Base-by-base conservation (phyloP, 2,888 invertebrate species). In the Chymomyza fuscimana region DNA sequence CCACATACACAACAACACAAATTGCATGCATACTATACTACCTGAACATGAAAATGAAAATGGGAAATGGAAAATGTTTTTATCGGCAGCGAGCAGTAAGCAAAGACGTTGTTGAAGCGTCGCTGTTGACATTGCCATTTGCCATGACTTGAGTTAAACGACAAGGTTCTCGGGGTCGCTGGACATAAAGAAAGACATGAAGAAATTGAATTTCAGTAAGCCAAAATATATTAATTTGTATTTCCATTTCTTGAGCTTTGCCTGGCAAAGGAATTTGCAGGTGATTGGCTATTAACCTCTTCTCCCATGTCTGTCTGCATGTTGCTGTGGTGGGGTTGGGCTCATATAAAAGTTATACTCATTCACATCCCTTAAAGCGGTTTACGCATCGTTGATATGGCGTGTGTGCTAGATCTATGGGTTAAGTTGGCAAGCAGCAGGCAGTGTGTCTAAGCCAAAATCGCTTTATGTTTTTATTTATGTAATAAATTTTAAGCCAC, bases 181-280 rank as follows among this genome's bases (percentile, higher is more conserved):
- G 40, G 40, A 46, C 40, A 46, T 46, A 46, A 46, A 46, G 58
- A 58, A 22, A 25, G 58, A 58, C 58, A 58, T 25, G 22, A 77
- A 86, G 83, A 87, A 84, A 84, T 84, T 84, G 83, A 87, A 87
- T 84, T 84, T 83, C 86, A 79, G 83, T 87, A 84, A 84, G 83
- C 83, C 83, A 84, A 84, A 84, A 86, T 87, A 58, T 84, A 84
- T 84, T 84, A 84, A 84, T 84, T 84, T 84, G 83, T 84, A 88
- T 86, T 87, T 87, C 84, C 87, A 79, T 84, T 87, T 82, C 86
- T 78, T 25, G 19, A 15, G 22, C 19, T 25, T 54, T 54, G 16
- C n/a, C 19, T 16, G 19, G 54, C 76, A 54, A 70, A 74, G 72
- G 76, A 80, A 76, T 70, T 76, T 77, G 73, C 79, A 82, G 83